phyloP scores from a whole-genome alignment of 2,888 invertebrate species.

The Rhagophthalmus giganteus region DNA sequence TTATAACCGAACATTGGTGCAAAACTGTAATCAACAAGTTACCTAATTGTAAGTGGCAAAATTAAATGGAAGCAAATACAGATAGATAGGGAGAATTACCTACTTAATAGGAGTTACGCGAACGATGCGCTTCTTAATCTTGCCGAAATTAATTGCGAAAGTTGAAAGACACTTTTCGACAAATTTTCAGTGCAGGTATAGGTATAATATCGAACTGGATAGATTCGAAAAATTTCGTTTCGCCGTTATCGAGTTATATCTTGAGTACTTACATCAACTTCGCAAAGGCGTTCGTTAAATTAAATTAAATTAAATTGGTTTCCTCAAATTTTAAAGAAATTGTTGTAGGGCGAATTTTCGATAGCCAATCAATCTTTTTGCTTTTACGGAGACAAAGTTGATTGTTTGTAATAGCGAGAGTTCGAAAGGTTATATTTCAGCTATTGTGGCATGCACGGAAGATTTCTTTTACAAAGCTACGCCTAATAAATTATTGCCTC shows the following conservation, averaged over 20 bases:
- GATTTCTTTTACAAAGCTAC: conserved; percentile 8
- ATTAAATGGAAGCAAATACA: not conserved
- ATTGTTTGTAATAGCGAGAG: not conserved
- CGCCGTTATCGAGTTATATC: not conserved
- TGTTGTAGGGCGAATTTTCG: not conserved
- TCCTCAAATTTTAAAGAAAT: not conserved
- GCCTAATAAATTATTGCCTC: conserved; percentile 15
- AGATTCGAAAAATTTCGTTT: not conserved
- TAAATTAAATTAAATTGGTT: not conserved
- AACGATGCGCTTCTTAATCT: not conserved
- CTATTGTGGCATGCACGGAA: not conserved
- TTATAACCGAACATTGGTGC: not conserved
- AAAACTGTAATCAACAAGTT: not conserved
- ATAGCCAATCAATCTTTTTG: not conserved
- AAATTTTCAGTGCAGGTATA: too few relatives aligned
- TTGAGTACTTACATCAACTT: too few relatives aligned
- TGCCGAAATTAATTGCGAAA: not conserved
- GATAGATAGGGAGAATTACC: not conserved
- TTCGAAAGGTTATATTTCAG: conserved; percentile 1
- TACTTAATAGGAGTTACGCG: not conserved
- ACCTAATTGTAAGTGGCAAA: not conserved
- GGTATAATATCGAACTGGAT: too few relatives aligned
- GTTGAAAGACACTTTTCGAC: not conserved
- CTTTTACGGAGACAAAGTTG: not conserved
- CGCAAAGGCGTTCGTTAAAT: too few relatives aligned